Evolutionary conservation across 2,113 vertebrate genomes (phyloP).

Genomic region (Leptobrachium leishanense): DNA sequence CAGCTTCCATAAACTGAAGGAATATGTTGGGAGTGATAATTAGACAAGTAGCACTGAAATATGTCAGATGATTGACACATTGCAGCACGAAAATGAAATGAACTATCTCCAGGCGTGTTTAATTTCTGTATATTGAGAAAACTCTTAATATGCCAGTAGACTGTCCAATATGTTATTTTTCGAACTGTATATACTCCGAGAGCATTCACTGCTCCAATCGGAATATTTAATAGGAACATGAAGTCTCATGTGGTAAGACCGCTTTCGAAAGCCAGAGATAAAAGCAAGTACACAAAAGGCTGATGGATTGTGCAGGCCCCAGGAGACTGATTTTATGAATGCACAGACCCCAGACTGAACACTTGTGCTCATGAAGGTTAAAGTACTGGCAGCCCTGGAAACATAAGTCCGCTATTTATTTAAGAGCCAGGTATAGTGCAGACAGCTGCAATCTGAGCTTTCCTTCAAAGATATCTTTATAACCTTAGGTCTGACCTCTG

Average conservation of each 20-base stretch:
- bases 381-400: constrained; percentile 56
- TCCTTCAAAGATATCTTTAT: constrained; percentile 17
- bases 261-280: constrained; percentile 22
- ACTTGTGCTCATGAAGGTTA: constrained; percentile 54
- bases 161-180: too few relatives aligned
- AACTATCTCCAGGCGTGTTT: too few relatives aligned
- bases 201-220: constrained; percentile 29
- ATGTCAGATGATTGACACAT: too few relatives aligned
- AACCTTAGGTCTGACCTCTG: constrained; percentile 53
- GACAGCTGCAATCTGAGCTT: constrained; percentile 52
- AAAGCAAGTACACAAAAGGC: constrained; percentile 39
- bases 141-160: too few relatives aligned
- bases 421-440: constrained; percentile 51
- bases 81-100: too few relatives aligned
- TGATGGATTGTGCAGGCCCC: constrained; percentile 37
- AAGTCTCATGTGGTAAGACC: constrained; percentile 32
- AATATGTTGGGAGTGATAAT: too few relatives aligned
- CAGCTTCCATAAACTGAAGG: too few relatives aligned
- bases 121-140: too few relatives aligned
- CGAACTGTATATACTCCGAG: constrained; percentile 12
- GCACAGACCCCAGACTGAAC: constrained; percentile 8
- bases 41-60: too few relatives aligned
- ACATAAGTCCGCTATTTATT: constrained; percentile 57
- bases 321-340: constrained; percentile 45
- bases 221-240: constrained; percentile 32